A percentile compares a stretch with the other conserved stretches of the same genome.
Conservation (phyloP, 2,888 invertebrate species). For the Hirtodrosophila duncani region DNA sequence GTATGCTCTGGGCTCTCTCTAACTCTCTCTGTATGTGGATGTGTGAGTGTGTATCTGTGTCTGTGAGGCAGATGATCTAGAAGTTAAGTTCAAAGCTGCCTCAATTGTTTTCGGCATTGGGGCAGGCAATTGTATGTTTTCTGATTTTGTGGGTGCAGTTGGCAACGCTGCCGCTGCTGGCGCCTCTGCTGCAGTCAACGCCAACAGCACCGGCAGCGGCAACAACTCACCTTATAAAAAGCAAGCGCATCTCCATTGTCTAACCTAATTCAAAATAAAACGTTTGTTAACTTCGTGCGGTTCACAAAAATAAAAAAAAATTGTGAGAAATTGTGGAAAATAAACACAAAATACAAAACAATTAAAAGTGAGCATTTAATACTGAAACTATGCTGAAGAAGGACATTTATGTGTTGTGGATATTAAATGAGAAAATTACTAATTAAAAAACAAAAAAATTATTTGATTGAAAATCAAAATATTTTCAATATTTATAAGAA, state of each 20-base stretch:
- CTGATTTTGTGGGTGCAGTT: conserved; percentile 60
- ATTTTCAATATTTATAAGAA: conserved; percentile 1
- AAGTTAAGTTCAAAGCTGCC: conserved; percentile 65
- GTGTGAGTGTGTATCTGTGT: too few relatives aligned
- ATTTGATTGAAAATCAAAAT: not conserved
- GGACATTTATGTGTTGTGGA: conserved; percentile 28
- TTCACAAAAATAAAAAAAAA: conserved; percentile 29
- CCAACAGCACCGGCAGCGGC: conserved; percentile 16
- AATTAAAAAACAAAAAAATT: conserved; percentile 3
- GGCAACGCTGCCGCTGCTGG: conserved; percentile 33
- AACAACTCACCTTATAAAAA: conserved; percentile 68
- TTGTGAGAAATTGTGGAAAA: conserved; percentile 1
- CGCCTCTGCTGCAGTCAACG: conserved; percentile 34
- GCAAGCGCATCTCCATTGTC: conserved; percentile 69
- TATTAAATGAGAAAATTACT: conserved; percentile 2
- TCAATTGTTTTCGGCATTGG: conserved; percentile 46
- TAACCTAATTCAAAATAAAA: conserved; percentile 74
- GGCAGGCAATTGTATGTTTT: conserved; percentile 35
- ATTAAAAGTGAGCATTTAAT: conserved; percentile 16
- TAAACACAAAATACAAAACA: not conserved
- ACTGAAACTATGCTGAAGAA: not conserved
- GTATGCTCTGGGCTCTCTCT: not conserved
- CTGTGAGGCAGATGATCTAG: conserved; percentile 71
- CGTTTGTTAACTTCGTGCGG: conserved; percentile 73
- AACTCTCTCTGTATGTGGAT: not conserved